phyloP scores from a whole-genome alignment of 2,797 vertebrate genomes.

The Lophius americanus region DNA sequence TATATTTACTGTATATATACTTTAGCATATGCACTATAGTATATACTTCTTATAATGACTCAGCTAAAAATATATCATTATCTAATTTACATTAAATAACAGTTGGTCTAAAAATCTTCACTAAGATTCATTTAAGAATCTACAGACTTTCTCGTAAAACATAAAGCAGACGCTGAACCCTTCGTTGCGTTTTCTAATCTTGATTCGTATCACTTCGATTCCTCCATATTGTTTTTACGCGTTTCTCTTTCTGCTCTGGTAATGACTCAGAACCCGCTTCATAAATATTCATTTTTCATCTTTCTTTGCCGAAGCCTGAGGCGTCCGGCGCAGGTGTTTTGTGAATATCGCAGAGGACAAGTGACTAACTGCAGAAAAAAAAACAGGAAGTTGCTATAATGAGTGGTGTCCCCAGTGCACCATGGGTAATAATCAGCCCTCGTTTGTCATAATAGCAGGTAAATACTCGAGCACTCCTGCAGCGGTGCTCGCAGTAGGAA shows the following conservation, averaged over 20 bases:
- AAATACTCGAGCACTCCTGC: constrained; percentile 63
- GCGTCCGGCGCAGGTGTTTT: constrained; percentile 73
- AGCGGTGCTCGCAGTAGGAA: constrained; percentile 57
- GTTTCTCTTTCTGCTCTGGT: constrained; percentile 35
- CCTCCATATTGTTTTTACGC: constrained; percentile 19
- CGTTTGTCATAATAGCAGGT: constrained; percentile 80
- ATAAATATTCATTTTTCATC: constrained; percentile 69
- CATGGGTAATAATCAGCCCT: constrained; percentile 79
- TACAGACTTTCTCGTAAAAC: not conserved
- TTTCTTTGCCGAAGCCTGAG: constrained; percentile 64
- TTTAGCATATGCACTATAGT: no score
- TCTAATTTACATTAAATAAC: no score
- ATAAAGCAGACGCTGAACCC: not conserved
- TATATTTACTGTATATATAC: no score
- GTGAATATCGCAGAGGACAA: constrained; percentile 67
- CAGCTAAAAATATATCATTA: no score
- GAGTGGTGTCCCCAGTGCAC: constrained; percentile 72
- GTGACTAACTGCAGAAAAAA: constrained; percentile 64
- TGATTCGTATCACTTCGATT: not conserved
- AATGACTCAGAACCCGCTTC: constrained; percentile 59
- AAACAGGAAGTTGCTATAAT: constrained; percentile 73
- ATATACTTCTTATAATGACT: no score
- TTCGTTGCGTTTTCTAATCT: not conserved
- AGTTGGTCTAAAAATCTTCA: no score
- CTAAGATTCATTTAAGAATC: no score